Conservation (phyloP, 2,113 vertebrate species). For the human (Homo sapiens) region DNA sequence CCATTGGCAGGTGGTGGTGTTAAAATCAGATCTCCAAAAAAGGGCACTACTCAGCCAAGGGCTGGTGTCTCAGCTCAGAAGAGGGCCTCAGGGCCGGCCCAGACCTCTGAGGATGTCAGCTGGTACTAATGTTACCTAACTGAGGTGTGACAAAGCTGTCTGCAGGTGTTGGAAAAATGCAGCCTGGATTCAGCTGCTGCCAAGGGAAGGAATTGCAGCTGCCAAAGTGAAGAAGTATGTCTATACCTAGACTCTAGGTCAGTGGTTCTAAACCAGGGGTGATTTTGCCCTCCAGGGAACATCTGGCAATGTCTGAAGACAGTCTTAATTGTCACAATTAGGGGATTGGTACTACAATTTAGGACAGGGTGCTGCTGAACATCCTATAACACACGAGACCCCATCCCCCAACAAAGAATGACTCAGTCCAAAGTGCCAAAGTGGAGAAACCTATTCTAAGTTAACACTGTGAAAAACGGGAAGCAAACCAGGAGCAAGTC, state of each 20-base stretch:
- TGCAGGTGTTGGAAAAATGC: neutral
- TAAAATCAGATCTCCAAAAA: neutral
- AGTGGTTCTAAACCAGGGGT: neutral
- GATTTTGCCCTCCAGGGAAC: neutral
- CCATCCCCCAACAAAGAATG: neutral
- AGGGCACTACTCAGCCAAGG: neutral
- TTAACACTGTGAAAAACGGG: neutral
- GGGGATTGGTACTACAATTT: neutral
- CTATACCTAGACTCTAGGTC: neutral
- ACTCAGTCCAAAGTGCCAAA: neutral
- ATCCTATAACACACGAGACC: neutral
- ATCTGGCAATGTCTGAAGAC: neutral
- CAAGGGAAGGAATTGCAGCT: neutral
- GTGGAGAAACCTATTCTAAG: neutral
- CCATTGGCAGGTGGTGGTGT: accelerated
- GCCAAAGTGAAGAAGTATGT: neutral
- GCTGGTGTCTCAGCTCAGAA: neutral
- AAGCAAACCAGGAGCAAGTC: neutral
- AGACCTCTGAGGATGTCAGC: neutral
- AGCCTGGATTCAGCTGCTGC: neutral
- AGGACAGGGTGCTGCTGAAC: neutral
- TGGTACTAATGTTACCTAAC: neutral
- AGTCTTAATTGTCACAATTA: neutral
- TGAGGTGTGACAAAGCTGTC: neutral
- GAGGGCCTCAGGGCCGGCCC: neutral